These are phyloP conservation scores for Rhynchonycteris naso DNA, from an alignment of 2,797 vertebrate species.

Conservation along the genomic window DNA sequence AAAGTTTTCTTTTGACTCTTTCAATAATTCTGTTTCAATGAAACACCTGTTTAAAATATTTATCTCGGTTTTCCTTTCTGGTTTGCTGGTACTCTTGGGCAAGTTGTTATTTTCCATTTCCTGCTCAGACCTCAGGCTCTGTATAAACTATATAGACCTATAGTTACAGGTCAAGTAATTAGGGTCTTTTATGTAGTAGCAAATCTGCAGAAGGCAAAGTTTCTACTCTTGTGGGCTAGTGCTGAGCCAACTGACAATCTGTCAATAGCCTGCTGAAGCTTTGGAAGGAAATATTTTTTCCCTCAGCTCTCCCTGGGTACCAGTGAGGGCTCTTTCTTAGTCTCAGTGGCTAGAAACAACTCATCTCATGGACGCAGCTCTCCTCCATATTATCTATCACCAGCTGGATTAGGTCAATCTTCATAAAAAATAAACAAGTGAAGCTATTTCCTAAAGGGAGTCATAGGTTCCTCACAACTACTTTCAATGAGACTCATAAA, in stretches of 20 bases:
- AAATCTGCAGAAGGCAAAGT: not conserved
- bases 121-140: constrained; percentile 52
- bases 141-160: constrained; percentile 53
- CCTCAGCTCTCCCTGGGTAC: not conserved
- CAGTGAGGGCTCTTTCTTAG: not conserved
- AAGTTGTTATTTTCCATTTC: constrained; percentile 72
- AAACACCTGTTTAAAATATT: constrained; percentile 52
- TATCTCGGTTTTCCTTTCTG: constrained; percentile 52
- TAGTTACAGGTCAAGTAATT: constrained; percentile 49
- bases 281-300: not conserved
- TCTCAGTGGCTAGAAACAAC: not conserved
- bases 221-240: constrained; percentile 40
- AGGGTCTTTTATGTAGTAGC: constrained; percentile 15
- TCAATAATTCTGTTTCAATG: not conserved
- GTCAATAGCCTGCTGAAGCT: not conserved
- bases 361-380: not conserved
- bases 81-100: constrained; percentile 38
- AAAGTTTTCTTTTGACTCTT: constrained; percentile 51
- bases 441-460: not conserved
- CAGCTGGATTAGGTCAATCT: not conserved
- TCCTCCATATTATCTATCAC: not conserved
- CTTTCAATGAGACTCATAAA: not conserved
- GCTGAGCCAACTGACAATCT: not conserved
- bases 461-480: not conserved
- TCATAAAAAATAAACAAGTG: not conserved